phyloP scores from a whole-genome alignment of 2,797 vertebrate genomes.

The Podarcis lilfordi region DNA sequence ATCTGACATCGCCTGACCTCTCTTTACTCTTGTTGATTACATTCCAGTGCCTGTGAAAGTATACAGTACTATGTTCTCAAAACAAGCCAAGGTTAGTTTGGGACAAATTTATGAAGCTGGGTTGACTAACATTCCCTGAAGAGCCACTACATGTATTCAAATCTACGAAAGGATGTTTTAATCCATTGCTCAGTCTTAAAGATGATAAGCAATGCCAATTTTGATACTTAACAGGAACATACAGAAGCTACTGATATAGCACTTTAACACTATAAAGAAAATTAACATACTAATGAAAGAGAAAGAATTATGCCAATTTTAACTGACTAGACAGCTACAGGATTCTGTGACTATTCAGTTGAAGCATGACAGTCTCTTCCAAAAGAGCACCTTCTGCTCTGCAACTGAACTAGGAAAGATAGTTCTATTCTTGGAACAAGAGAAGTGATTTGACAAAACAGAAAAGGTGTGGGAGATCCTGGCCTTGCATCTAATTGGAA shows the following conservation, averaged over 20 bases:
- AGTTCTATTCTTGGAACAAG: constrained; percentile 13
- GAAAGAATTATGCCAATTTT: not conserved
- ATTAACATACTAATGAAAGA: constrained; percentile 26
- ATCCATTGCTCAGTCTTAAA: not conserved
- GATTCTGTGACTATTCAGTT: constrained; percentile 12
- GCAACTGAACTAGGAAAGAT: constrained; percentile 17
- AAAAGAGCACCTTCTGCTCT: constrained; percentile 26
- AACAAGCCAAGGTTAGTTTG: constrained; percentile 44
- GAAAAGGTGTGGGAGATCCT: not conserved
- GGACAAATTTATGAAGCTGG: constrained; percentile 3
- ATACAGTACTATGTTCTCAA: constrained; percentile 34
- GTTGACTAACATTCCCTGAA: not conserved
- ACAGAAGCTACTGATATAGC: not conserved
- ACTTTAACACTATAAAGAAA: constrained; percentile 13
- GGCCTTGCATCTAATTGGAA: not conserved
- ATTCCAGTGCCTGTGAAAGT: constrained; percentile 58
- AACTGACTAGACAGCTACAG: constrained; percentile 31
- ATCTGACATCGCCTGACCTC: constrained; percentile 32
- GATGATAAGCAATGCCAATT: not conserved
- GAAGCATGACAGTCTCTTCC: constrained; percentile 18
- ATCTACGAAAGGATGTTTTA: not conserved
- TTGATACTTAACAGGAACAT: not conserved
- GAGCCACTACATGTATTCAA: not conserved
- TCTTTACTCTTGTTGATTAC: constrained; percentile 38
- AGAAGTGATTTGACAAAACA: constrained; percentile 39